Evolutionary conservation across 1,140 invertebrate genomes (phyloP).

Genomic region (Oryctes rhinoceros): DNA sequence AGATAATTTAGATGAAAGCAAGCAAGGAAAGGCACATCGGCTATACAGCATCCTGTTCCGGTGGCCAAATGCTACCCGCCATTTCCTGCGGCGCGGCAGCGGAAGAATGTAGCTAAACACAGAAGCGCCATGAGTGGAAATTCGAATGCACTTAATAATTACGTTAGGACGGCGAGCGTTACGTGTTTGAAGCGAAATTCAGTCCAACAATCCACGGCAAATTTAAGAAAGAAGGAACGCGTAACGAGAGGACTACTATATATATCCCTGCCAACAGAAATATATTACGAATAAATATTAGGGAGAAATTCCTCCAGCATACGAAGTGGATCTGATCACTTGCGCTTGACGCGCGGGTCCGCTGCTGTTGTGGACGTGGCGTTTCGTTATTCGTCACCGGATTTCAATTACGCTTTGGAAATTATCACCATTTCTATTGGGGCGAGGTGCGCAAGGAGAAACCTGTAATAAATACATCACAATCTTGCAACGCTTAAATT

Average conservation of each 20-base stretch:
- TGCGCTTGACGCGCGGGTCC: background rate
- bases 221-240: constrained; percentile 14
- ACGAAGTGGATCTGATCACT: background rate
- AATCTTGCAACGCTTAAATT: constrained; percentile 20
- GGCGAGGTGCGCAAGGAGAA: background rate
- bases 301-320: background rate
- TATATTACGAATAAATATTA: constrained; percentile 3
- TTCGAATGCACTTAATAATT: constrained; percentile 36
- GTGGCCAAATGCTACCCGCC: constrained; percentile 24
- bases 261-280: background rate
- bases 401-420: background rate
- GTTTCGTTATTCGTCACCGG: background rate
- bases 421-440: constrained; percentile 19
- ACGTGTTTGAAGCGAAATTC: constrained; percentile 21
- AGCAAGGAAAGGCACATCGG: constrained; percentile 19
- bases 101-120: constrained; percentile 30
- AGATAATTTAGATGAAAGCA: constrained; percentile 33
- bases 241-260: background rate
- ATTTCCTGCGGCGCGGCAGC: constrained; percentile 6
- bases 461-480: constrained; percentile 11
- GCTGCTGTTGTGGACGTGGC: background rate
- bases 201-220: background rate
- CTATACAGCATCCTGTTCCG: constrained; percentile 35
- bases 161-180: constrained; percentile 5
- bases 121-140: constrained; percentile 2